Conservation (phyloP, 1,140 invertebrate species). For the Choristoneura fumiferana region DNA sequence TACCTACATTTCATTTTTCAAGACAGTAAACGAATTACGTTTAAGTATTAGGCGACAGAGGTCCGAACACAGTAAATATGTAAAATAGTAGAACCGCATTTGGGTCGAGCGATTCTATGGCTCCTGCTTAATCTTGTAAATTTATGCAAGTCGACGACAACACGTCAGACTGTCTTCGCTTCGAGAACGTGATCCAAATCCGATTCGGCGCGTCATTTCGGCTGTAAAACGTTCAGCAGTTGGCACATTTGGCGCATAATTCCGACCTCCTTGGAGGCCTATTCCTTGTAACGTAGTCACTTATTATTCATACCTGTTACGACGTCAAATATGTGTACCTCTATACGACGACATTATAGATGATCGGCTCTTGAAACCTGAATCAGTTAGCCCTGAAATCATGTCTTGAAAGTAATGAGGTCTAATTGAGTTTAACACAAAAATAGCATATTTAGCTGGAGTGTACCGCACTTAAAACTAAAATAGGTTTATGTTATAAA, state of each 20-base stretch:
- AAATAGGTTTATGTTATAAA: too few species aligned
- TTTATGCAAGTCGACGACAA: slow-evolving; percentile 69
- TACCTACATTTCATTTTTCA: neutral
- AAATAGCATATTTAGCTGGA: too few species aligned
- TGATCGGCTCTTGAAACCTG: neutral
- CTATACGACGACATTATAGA: neutral
- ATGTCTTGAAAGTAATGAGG: too few species aligned
- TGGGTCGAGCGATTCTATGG: slow-evolving; percentile 32
- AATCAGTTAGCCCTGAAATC: neutral
- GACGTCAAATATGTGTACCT: slow-evolving; percentile 5
- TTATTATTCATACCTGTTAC: slow-evolving; percentile 56
- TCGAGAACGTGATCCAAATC: slow-evolving; percentile 70
- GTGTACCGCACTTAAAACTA: too few species aligned
- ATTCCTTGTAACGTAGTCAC: slow-evolving; percentile 38
- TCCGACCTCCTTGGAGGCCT: slow-evolving; percentile 51
- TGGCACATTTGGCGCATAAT: slow-evolving; percentile 69
- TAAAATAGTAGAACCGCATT: slow-evolving; percentile 54
- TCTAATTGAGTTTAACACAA: too few species aligned
- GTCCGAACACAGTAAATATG: slow-evolving; percentile 43
- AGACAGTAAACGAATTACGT: neutral
- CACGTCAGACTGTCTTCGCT: slow-evolving; percentile 68
- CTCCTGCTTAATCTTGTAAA: slow-evolving; percentile 68
- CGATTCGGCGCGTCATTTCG: slow-evolving; percentile 61
- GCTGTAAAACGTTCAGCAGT: slow-evolving; percentile 68
- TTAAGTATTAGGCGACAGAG: slow-evolving; percentile 21